Evolutionary conservation across 2,888 invertebrate species (phyloP).

Genomic region (Seira ritae): DNA sequence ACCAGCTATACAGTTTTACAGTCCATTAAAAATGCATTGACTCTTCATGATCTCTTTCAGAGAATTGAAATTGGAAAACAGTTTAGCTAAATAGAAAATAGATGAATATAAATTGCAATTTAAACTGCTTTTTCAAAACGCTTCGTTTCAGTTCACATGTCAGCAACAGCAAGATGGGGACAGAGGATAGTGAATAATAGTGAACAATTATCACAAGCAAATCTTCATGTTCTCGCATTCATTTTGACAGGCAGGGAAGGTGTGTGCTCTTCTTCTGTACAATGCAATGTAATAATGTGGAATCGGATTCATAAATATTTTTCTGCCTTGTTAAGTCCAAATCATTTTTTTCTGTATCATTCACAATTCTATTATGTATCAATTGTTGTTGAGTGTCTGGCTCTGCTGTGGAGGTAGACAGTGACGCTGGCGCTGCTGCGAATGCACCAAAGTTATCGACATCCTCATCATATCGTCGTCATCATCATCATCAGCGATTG

Average conservation of each 20-base stretch:
- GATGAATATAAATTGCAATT: too few relatives aligned
- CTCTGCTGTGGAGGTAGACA: too few relatives aligned
- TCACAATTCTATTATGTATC: too few relatives aligned
- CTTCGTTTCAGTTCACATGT: not conserved
- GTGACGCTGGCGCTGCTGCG: too few relatives aligned
- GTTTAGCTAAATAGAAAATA: too few relatives aligned
- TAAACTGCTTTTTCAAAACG: too few relatives aligned
- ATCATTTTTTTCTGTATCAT: not conserved
- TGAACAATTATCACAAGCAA: slow-evolving; percentile 1
- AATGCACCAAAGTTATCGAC: slow-evolving; percentile 1
- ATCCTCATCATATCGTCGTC: slow-evolving; percentile 34
- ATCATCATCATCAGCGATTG: not conserved
- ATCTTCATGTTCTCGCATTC: slow-evolving; percentile 3
- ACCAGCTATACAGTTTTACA: too few relatives aligned
- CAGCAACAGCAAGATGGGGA: not conserved
- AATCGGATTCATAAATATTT: not conserved
- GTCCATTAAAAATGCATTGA: too few relatives aligned
- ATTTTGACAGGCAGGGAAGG: not conserved
- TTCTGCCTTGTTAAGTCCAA: not conserved
- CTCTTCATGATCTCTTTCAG: too few relatives aligned
- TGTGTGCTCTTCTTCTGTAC: too few relatives aligned
- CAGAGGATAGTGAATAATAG: not conserved
- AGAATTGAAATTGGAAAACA: too few relatives aligned
- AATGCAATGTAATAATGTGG: not conserved
- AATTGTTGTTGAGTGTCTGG: too few relatives aligned